These are phyloP conservation scores for Tenthredo notha DNA, from an alignment of 2,888 invertebrate genomes.

Conservation along the genomic window DNA sequence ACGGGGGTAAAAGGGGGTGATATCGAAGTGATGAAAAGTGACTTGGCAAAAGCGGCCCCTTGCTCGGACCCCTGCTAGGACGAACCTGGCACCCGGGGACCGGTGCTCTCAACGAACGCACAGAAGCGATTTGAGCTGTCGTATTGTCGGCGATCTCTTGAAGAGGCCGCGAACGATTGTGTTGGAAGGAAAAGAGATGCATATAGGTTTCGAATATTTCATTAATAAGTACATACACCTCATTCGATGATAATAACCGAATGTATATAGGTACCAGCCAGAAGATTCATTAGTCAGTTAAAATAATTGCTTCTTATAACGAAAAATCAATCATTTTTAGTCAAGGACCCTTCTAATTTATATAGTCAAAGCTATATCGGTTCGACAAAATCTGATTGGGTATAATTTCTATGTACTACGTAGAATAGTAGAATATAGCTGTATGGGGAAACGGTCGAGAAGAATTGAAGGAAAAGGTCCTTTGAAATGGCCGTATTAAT, in stretches of 20 bases:
- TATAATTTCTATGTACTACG: background rate
- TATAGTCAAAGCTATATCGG: background rate
- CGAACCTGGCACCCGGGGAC: slow-evolving; percentile 33
- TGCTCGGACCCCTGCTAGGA: slow-evolving; percentile 46
- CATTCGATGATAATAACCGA: slow-evolving; percentile 25
- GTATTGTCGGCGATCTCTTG: slow-evolving; percentile 40
- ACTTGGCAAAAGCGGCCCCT: slow-evolving; percentile 66
- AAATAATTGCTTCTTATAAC: background rate
- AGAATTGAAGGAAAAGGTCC: slow-evolving; percentile 19
- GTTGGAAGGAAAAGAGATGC: background rate
- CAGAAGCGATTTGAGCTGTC: slow-evolving; percentile 50
- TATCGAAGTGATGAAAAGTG: slow-evolving; percentile 72
- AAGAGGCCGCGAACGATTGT: slow-evolving; percentile 7
- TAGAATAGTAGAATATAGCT: background rate
- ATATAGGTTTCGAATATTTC: background rate
- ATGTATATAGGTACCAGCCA: background rate
- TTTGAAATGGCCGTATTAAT: slow-evolving; percentile 19
- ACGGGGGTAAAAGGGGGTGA: slow-evolving; percentile 60
- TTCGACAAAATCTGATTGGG: background rate
- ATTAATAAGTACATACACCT: slow-evolving; percentile 21
- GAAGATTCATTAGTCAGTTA: background rate
- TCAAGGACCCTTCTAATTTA: background rate
- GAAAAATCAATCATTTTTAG: background rate
- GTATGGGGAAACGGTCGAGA: background rate
- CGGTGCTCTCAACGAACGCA: slow-evolving; percentile 1